Base-by-base conservation (phyloP, 1,140 invertebrate species). In the Musca domestica region DNA sequence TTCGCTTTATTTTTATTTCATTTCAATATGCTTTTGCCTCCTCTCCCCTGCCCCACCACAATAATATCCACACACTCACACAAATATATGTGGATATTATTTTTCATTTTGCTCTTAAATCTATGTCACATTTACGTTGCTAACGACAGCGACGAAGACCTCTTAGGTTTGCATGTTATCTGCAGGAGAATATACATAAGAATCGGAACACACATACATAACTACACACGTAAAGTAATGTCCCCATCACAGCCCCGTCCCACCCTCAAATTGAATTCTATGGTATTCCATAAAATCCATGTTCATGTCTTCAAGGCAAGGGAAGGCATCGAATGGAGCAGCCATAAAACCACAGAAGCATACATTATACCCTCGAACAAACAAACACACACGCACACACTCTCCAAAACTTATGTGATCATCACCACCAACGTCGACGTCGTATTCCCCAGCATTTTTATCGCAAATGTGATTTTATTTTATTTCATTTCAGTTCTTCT, bases 141-240 rank as follows among this genome's bases (percentile, higher is more conserved):
- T 9, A 30, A 30, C 54, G 54, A 58, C 54, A 12, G 27, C 27
- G 17, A 27, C 56, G 27, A 61, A 61, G 56, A 61, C 56, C 56
- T 30, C 56, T 61, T 15, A 61, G 56, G 56, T 61, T 61, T 34
- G 56, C 27, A 41, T 61, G 56, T 61, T 61, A 61, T 41, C 56
- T 41, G 9, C 27, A 54, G 1, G 12, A 54, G 23, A 9, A 54
- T 54, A 23, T 25, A 54, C 25, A 23, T 25, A 41, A 5, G 9
- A 51, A 51, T 51, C 34, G 10, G 20, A 51, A 51, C 20, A 51
- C n/a, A 51, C 12, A 22, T 14, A 20, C 48, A 51, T 6, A 51
- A 46, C 7, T 27, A 23, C 22, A 27, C 52, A 56, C 19, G 41
- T 41, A 10, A 41, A 41, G 34, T 12, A 41, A 41, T 12, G 6